These are phyloP conservation scores for Pterocles gutturalis DNA, from an alignment of 2,113 vertebrate species.

Conservation along the genomic window DNA sequence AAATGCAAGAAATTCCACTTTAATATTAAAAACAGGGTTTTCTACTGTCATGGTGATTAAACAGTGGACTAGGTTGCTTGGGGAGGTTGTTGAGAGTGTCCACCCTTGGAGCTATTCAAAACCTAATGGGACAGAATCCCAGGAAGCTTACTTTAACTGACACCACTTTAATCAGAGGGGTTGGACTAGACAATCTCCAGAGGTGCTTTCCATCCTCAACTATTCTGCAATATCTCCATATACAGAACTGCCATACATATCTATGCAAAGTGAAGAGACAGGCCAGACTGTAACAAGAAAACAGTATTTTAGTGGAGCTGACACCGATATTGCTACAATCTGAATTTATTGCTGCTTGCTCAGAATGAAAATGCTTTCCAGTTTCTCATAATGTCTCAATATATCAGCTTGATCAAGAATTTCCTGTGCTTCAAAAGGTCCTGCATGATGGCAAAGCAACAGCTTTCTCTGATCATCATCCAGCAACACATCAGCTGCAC, in stretches of 20 bases:
- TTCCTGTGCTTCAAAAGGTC: background rate
- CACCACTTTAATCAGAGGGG: background rate
- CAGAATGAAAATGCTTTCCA: background rate
- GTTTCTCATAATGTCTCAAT: background rate
- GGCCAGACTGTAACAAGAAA: background rate
- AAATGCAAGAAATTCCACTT: background rate
- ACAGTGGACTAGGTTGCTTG: background rate
- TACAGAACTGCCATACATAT: background rate
- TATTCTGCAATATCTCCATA: background rate
- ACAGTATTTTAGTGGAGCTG: background rate
- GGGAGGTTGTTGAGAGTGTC: background rate
- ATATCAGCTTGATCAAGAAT: background rate
- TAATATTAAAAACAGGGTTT: background rate
- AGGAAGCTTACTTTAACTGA: background rate
- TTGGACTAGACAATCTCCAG: background rate
- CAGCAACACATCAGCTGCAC: background rate
- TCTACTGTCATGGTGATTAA: background rate
- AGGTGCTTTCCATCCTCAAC: background rate
- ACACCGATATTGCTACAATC: background rate
- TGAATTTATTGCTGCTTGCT: background rate
- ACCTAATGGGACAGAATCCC: background rate
- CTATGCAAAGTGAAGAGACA: background rate
- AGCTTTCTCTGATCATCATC: background rate
- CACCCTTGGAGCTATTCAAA: background rate
- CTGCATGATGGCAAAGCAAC: background rate